These are phyloP conservation scores for Plemyria rubiginata DNA, from an alignment of 2,888 invertebrate species.

Conservation along the genomic window DNA sequence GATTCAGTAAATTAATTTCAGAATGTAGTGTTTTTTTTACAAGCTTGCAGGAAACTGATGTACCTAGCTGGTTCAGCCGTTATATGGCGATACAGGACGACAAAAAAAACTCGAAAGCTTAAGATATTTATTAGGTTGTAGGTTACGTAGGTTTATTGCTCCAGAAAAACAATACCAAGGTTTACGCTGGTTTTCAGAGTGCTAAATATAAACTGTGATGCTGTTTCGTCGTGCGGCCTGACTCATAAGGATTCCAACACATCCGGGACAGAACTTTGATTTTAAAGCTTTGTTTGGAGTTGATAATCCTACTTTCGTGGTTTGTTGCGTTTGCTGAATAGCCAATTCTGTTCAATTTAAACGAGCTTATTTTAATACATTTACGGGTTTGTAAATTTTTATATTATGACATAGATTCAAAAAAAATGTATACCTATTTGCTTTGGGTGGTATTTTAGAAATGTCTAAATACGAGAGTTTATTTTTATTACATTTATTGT, in stretches of 20 bases:
- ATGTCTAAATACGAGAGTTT: too few relatives aligned
- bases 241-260: constrained; percentile 53
- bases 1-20: background rate
- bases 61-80: too few relatives aligned
- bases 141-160: too few relatives aligned
- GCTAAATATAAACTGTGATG: background rate
- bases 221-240: constrained; percentile 14
- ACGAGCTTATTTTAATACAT: constrained; percentile 5
- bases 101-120: too few relatives aligned
- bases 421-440: background rate
- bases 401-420: background rate
- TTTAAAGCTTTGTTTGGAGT: constrained; percentile 48
- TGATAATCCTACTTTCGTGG: constrained; percentile 40
- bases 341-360: constrained; percentile 21
- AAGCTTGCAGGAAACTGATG: too few relatives aligned
- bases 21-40: background rate
- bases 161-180: too few relatives aligned
- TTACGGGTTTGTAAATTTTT: background rate
- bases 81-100: too few relatives aligned
- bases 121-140: too few relatives aligned
- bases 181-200: background rate
- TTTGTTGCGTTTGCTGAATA: constrained; percentile 28
- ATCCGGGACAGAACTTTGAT: constrained; percentile 51
- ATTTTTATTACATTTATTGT: too few relatives aligned
- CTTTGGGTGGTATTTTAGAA: background rate